Base-by-base conservation (phyloP, 64 coral and sea anemone genomes). In the Orbicella faveolata region DNA sequence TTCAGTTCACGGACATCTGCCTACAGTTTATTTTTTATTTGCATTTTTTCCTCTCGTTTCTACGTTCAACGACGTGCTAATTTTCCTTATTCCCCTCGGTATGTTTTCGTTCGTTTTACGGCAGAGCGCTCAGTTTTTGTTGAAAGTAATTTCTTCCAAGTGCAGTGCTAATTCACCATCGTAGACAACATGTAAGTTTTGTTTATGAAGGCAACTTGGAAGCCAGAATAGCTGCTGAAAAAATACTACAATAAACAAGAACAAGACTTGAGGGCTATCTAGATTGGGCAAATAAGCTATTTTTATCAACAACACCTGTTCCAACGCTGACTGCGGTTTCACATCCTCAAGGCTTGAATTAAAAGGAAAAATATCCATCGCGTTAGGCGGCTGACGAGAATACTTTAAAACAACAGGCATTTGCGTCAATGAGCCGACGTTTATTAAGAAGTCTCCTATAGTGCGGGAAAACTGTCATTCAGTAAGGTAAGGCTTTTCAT, bases 291-390 rank as follows among this genome's bases (percentile, higher is more conserved):
- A 83, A 83, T 83, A 62, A 41, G 62, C 61, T 83, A 83, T 83
- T 83, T 83, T 83, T 83, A 83, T 83, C 61, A 20, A 61, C 17
- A 9, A 34, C 80, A 83, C 34, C 61, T 83, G 80, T 67, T 83
- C 18, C 35, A 20, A 21, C 14, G 57, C 57, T 81, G 30, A 35
- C 79, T 33, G 36, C 25, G 30, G 14, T 26, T 63, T 63, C 54
- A 36, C 34, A 68, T 83, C 36, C 62, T 68, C 2, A n/a, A 83
- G 61, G 17, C 62, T 44, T 21, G 34, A 62, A 9, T 36, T 17
- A 44, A 83, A 44, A 35, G 17, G 34, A 83, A 83, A 80, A 83
- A 83, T 39, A 83, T 36, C 23, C 34, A 21, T 67, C 35, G 55
- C 34, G 63, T 8, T 39, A 35, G 18, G 21, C 57, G 33, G 11